These are phyloP conservation scores for Boulengerochromis microlepis DNA, from an alignment of 2,113 vertebrate species.

Conservation along the genomic window DNA sequence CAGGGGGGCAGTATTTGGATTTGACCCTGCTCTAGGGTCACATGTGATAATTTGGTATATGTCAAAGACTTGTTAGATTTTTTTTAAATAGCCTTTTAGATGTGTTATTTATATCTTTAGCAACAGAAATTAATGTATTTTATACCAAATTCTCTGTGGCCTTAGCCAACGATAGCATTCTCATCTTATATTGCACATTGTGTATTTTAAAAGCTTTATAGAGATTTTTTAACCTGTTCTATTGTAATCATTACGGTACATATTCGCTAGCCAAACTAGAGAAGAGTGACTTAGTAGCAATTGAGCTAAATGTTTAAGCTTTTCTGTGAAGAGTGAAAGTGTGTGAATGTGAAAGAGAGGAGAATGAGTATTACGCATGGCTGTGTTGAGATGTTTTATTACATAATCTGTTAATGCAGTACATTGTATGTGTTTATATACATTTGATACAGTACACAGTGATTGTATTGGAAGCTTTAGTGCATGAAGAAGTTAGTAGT, in stretches of 20 bases:
- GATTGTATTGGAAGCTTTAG: constrained; percentile 62
- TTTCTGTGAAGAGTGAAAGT: constrained; percentile 55
- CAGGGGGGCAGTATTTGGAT: constrained; percentile 57
- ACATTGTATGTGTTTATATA: constrained; percentile 42
- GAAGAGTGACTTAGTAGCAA: constrained; percentile 35
- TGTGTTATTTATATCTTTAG: constrained; percentile 72
- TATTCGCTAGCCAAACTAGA: constrained; percentile 53
- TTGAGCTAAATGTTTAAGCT: constrained; percentile 34
- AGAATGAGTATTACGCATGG: constrained; percentile 38
- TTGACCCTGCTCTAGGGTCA: constrained; percentile 55
- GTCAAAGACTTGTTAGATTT: constrained; percentile 30
- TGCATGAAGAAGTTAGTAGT: constrained; percentile 69
- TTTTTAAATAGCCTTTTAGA: constrained; percentile 49
- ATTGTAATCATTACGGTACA: constrained; percentile 29
- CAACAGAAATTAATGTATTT: constrained; percentile 68
- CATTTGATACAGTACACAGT: constrained; percentile 45
- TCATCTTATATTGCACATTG: constrained; percentile 72
- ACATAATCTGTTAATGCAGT: constrained; percentile 27
- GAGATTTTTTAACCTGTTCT: constrained; percentile 45
- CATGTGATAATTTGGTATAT: constrained; percentile 16
- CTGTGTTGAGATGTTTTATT: constrained; percentile 20
- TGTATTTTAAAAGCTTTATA: constrained; percentile 69
- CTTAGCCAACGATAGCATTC: constrained; percentile 62
- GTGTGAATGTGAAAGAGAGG: constrained; percentile 22
- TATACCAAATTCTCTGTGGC: constrained; percentile 65